Percentiles rank a stretch among this genome's conserved stretches.
phyloP scores from a whole-genome alignment of 2,113 vertebrate genomes.

The Indicator maculatus region DNA sequence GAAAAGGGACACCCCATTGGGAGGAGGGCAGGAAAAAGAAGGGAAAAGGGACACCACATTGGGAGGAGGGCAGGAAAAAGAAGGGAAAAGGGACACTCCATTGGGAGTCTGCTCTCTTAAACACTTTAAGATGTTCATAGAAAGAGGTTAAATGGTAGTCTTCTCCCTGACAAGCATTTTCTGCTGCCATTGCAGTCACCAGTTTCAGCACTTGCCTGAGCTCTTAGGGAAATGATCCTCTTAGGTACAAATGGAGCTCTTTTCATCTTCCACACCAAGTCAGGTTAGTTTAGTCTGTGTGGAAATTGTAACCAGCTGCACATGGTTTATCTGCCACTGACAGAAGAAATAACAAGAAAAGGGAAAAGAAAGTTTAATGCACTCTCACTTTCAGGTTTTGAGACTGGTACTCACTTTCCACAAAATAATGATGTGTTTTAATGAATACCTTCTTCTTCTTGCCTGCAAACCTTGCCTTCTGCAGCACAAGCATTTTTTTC shows the following conservation, averaged over 20 bases:
- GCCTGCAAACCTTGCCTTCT: neutral
- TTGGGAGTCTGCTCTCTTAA: neutral
- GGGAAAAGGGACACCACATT: no score
- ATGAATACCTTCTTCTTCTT: neutral
- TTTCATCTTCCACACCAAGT: neutral
- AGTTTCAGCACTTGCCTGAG: fast-evolving
- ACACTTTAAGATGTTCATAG: neutral
- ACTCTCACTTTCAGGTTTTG: neutral
- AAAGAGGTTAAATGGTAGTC: neutral
- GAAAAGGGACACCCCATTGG: no score
- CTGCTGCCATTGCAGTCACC: neutral
- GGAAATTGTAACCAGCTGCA: neutral
- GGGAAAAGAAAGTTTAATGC: neutral
- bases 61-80: no score
- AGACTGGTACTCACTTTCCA: neutral
- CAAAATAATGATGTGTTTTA: neutral
- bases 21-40: no score
- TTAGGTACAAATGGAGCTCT: neutral
- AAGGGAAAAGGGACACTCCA: no score
- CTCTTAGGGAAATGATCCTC: neutral
- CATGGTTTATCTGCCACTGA: neutral
- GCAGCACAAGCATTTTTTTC: neutral
- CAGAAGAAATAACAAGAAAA: neutral
- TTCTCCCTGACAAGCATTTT: neutral
- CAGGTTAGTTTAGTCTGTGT: neutral